Percentiles rank a stretch among this genome's conserved stretches.
These are phyloP conservation scores for Poliocrania exsul DNA, from an alignment of 2,797 vertebrate species.

Conservation along the genomic window DNA sequence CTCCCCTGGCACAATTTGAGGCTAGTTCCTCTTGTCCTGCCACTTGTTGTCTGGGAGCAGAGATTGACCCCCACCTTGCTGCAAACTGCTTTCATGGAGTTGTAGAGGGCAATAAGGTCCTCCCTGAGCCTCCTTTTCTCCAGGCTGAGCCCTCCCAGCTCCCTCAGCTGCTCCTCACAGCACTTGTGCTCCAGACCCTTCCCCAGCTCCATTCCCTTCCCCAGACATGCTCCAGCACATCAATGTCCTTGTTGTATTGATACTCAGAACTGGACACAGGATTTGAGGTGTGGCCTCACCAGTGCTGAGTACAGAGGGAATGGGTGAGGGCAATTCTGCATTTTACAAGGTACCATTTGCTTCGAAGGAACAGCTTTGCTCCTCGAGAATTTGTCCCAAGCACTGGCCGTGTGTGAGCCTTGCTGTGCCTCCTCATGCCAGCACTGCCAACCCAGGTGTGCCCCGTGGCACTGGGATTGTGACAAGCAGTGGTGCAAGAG, in stretches of 20 bases:
- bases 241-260: neutral
- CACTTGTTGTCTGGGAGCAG: too few relatives aligned
- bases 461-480: neutral
- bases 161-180: neutral
- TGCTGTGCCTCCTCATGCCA: rapidly evolving
- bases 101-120: too few relatives aligned
- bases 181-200: neutral
- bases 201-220: neutral
- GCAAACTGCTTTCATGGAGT: too few relatives aligned
- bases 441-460: rapidly evolving
- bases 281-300: neutral
- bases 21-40: too few relatives aligned
- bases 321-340: neutral
- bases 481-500: rapidly evolving
- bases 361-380: neutral
- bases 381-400: neutral
- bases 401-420: neutral
- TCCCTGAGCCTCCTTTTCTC: neutral
- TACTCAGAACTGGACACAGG: neutral
- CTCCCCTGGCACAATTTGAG: too few relatives aligned
- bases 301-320: neutral
- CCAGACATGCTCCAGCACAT: neutral
- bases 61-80: too few relatives aligned
- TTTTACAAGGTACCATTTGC: neutral
- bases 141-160: neutral